Evolutionary conservation across 2,113 vertebrate species (phyloP).

Genomic region (Thalassoma bifasciatum): DNA sequence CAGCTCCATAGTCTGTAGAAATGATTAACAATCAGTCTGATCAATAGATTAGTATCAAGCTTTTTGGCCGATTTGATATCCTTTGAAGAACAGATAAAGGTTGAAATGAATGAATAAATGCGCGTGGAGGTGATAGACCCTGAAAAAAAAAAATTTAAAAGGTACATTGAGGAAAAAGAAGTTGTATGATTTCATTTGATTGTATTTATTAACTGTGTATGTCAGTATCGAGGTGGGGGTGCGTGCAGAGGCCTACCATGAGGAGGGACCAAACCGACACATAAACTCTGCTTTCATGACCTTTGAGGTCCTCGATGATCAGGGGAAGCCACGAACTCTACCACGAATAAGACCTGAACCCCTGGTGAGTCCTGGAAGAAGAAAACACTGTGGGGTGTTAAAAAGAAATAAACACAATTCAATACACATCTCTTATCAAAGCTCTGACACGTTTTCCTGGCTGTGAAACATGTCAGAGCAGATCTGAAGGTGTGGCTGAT

Average conservation of each 20-base stretch:
- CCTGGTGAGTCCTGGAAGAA: constrained; percentile 76
- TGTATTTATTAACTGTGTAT: constrained; percentile 20
- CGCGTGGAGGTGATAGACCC: no score
- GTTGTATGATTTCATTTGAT: no score
- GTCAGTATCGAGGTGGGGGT: constrained; percentile 96
- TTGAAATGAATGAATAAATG: no score
- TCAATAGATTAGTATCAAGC: no score
- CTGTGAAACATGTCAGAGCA: no score
- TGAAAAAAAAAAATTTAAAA: no score
- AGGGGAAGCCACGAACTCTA: constrained; percentile 80
- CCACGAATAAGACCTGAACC: constrained; percentile 88
- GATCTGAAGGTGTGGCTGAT: not conserved
- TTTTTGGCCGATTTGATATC: no score
- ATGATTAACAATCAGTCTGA: not conserved
- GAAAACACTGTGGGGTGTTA: not conserved
- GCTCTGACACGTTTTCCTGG: not conserved
- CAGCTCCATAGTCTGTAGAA: no score
- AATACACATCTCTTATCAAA: no score
- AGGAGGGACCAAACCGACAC: constrained; percentile 84
- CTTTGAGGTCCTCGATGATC: constrained; percentile 87
- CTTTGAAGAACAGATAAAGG: not conserved
- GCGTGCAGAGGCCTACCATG: constrained; percentile 89
- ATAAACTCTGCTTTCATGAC: constrained; percentile 98
- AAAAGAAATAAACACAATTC: no score
- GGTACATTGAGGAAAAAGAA: not conserved